phyloP scores from a whole-genome alignment of 2,113 vertebrate genomes.

The Gorilla gorilla region DNA sequence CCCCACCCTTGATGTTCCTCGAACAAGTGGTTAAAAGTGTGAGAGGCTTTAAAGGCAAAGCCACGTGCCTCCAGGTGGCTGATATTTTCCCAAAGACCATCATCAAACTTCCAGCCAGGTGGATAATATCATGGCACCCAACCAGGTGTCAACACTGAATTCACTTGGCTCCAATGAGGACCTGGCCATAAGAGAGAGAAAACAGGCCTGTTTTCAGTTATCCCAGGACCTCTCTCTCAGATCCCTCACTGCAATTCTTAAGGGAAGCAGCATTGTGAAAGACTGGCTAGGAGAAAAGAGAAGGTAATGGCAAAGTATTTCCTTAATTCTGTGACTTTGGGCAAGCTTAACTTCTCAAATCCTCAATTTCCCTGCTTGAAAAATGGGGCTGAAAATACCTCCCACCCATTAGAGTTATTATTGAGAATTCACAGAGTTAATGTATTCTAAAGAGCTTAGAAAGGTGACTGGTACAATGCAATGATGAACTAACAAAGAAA shows the following conservation, averaged over 20 bases:
- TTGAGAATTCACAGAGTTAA: neutral
- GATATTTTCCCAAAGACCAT: neutral
- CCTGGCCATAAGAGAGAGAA: neutral
- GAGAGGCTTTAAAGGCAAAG: neutral
- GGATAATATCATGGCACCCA: neutral
- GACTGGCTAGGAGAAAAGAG: neutral
- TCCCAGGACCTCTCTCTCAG: neutral
- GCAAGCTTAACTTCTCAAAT: neutral
- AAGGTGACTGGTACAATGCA: neutral
- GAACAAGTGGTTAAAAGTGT: neutral
- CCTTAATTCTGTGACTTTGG: neutral
- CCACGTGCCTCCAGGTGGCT: neutral
- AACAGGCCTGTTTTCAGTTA: neutral
- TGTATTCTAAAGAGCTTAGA: neutral
- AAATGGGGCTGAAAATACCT: neutral
- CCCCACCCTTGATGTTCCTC: rapidly evolving
- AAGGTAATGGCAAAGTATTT: neutral
- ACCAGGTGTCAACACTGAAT: neutral
- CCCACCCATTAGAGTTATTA: neutral
- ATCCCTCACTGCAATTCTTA: neutral
- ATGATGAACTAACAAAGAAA: neutral
- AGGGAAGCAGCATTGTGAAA: neutral
- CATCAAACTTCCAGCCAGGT: neutral
- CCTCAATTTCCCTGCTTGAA: constrained; percentile 27
- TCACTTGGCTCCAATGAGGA: neutral